A percentile compares a stretch with the other conserved stretches of the same genome.
phyloP scores from a whole-genome alignment of 2,888 invertebrate species.

The Micropterix aruncella region DNA sequence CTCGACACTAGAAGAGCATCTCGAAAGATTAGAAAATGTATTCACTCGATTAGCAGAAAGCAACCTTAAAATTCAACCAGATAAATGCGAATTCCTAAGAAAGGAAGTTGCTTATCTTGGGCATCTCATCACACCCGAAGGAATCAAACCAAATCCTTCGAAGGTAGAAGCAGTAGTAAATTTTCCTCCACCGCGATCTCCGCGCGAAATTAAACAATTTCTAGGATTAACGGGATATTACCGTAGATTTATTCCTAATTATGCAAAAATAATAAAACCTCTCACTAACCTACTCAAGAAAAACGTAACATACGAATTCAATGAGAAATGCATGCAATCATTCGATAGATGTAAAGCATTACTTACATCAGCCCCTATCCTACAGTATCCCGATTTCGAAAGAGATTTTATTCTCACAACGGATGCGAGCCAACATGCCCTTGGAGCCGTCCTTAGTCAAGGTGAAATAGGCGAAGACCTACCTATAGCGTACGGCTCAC shows the following conservation, averaged over 20 bases:
- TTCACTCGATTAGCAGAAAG: constrained; percentile 14
- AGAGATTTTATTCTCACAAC: constrained; percentile 15
- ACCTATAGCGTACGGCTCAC: constrained; percentile 11
- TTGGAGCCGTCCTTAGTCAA: constrained; percentile 9
- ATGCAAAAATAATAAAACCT: constrained; percentile 16
- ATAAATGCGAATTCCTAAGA: constrained; percentile 19
- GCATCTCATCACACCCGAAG: constrained; percentile 18
- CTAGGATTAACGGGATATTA: constrained; percentile 17
- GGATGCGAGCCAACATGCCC: constrained; percentile 13
- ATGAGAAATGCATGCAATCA: constrained; percentile 12
- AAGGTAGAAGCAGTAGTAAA: constrained; percentile 14
- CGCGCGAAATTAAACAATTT: constrained; percentile 17
- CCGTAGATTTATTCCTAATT: constrained; percentile 15
- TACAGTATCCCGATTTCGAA: constrained; percentile 14
- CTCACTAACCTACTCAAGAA: constrained; percentile 15
- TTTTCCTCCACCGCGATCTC: constrained; percentile 15
- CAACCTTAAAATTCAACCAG: constrained; percentile 16
- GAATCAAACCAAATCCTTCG: constrained; percentile 19
- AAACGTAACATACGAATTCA: constrained; percentile 12
- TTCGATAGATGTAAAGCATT: constrained; percentile 13
- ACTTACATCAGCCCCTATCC: constrained; percentile 12
- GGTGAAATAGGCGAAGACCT: constrained; percentile 2
- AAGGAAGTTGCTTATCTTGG: constrained; percentile 20
- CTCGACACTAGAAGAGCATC: constrained; percentile 15
- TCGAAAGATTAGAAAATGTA: constrained; percentile 15